Base-by-base conservation (phyloP, 2,888 invertebrate genomes). In the Drosophila picticornis region DNA sequence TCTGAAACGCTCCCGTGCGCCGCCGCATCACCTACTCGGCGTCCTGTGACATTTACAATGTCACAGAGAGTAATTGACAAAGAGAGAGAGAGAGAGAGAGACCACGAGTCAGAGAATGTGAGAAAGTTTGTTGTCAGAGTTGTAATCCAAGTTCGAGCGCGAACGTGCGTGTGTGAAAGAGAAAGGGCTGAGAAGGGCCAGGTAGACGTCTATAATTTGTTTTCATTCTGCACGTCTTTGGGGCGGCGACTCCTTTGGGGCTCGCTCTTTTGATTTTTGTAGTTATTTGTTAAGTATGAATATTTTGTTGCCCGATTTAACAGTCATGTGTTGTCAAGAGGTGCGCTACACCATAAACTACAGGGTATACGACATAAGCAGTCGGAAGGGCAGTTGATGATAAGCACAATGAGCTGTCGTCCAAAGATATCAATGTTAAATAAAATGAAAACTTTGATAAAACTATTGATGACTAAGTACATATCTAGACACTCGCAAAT, bases 21-120 rank as follows among this genome's bases (percentile, higher is more conserved):
- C 90, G 84, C 60, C 75, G 83, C 77, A 63, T 25, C 56, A 65
- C 59, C 31, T 60, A 70, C 60, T 46, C 63, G 46, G 59, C 71
- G 32, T 75, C 76, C 82, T 80, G 72, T 80, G 83, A 88, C 88
- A 90, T 88, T 85, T 83, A 61, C 80, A 90, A 80, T 85, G 90
- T 83, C 86, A 81, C 67, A 34, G 61, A 77, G 72, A 75, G 65
- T 29, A 53, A 32, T 11, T 13, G 32, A 19, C 22, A n/a, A n/a
- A 16, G 43, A 22, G 32, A 25, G 38, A n/a, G 25, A 16, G 62
- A 63, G 52, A 38, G 51, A n/a, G 50, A 25, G 57, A 48, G 59
- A 9, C 19, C 25, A n/a, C 19, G 13, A 27, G n/a, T 56, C 52
- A 29, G 69, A 38, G 55, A 66, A 61, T 25, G 57, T 10, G 48